Evolutionary conservation across 2,113 vertebrate species (phyloP).

Genomic region (Camelus bactrianus): DNA sequence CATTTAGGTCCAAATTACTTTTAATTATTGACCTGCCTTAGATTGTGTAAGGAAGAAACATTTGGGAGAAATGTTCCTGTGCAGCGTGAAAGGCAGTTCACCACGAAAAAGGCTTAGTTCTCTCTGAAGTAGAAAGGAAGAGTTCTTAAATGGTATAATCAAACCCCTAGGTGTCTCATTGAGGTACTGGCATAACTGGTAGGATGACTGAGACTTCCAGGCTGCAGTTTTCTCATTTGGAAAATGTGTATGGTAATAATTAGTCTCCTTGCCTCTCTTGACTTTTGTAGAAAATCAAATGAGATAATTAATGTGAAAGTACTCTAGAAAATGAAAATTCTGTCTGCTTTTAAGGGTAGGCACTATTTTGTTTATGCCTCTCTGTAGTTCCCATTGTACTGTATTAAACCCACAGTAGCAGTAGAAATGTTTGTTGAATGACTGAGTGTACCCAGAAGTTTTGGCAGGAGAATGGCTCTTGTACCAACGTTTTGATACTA

Average conservation of each 20-base stretch:
- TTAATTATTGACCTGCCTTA: not conserved
- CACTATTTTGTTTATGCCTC: not conserved
- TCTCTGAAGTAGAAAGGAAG: not conserved
- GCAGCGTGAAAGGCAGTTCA: not conserved
- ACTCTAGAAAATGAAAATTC: not conserved
- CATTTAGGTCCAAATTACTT: slow-evolving; percentile 15
- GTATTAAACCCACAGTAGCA: not conserved
- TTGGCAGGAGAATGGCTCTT: not conserved
- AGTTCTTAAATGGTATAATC: not conserved
- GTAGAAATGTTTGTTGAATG: not conserved
- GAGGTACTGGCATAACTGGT: not conserved
- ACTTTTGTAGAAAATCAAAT: slow-evolving; percentile 26
- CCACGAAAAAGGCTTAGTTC: not conserved
- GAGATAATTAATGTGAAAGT: not conserved
- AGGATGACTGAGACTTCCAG: not conserved
- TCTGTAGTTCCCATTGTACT: not conserved
- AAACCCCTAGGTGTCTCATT: not conserved
- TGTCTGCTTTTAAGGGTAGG: not conserved
- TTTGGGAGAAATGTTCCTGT: not conserved
- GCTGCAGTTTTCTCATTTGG: not conserved
- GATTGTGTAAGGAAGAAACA: not conserved
- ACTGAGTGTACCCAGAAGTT: not conserved
- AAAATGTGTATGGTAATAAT: not conserved
- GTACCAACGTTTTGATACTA: not conserved
- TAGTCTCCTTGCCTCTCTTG: not conserved